These are phyloP conservation scores for Cliona cf. orientalis DNA, from an alignment of 37 sponge, comb jelly and placozoan species.

Conservation along the genomic window DNA sequence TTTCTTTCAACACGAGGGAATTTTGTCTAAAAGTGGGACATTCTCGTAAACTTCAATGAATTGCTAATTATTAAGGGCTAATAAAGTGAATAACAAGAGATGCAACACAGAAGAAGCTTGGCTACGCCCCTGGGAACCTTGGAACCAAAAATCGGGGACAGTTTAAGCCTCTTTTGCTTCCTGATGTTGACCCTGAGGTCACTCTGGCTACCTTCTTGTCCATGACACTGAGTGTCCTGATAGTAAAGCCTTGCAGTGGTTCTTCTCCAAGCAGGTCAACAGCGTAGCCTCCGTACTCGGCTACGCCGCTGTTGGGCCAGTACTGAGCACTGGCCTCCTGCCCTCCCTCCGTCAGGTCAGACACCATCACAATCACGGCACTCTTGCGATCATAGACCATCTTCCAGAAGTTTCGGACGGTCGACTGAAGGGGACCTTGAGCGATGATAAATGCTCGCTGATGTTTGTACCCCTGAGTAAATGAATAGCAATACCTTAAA, in stretches of 20 bases:
- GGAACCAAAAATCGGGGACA: too few relatives aligned
- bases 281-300: constrained; percentile 33
- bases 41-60: too few relatives aligned
- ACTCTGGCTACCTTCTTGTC: constrained; percentile 36
- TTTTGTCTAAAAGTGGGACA: too few relatives aligned
- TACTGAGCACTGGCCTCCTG: constrained; percentile 46
- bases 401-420: constrained; percentile 68
- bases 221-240: constrained; percentile 33
- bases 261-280: constrained; percentile 34
- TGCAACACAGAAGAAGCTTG: too few relatives aligned
- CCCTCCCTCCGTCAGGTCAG: constrained; percentile 55
- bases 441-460: constrained; percentile 79
- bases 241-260: constrained; percentile 36
- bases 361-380: constrained; percentile 52
- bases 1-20: too few relatives aligned
- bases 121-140: too few relatives aligned
- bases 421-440: constrained; percentile 66
- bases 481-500: background rate
- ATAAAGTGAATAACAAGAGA: too few relatives aligned
- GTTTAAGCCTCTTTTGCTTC: too few relatives aligned
- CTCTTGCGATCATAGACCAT: constrained; percentile 61
- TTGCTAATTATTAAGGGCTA: too few relatives aligned
- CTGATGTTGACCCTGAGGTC: too few relatives aligned
- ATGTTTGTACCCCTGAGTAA: constrained; percentile 70
- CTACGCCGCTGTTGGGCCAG: constrained; percentile 67